These are phyloP conservation scores for Resseliella maxima DNA, from an alignment of 2,888 invertebrate genomes.

Conservation along the genomic window DNA sequence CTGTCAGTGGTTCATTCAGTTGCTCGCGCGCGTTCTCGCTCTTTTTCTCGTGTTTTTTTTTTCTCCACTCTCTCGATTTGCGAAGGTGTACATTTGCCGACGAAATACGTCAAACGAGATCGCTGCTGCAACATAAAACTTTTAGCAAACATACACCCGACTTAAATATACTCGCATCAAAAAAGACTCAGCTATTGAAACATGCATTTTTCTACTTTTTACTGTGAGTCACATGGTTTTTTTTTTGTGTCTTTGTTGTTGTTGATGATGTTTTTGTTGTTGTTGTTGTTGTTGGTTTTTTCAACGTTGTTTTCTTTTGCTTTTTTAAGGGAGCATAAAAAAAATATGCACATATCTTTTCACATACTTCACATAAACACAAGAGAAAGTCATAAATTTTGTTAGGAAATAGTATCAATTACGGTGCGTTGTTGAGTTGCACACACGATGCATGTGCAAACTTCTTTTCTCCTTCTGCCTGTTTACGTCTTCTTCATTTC, in stretches of 20 bases:
- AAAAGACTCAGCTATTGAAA: background rate
- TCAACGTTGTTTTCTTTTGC: background rate
- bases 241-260: background rate
- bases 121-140: background rate
- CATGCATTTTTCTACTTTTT: slow-evolving; percentile 25
- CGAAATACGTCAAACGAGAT: slow-evolving; percentile 10
- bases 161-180: slow-evolving; percentile 20
- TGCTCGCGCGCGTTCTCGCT: background rate
- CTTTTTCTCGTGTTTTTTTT: too few species aligned
- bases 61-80: too few species aligned
- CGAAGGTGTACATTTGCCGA: background rate
- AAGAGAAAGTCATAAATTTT: slow-evolving; percentile 34
- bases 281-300: too few species aligned
- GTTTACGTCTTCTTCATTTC: background rate
- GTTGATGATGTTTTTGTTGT: too few species aligned
- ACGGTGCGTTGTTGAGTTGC: background rate
- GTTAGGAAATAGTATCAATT: slow-evolving; percentile 33
- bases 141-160: slow-evolving; percentile 18
- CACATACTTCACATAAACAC: slow-evolving; percentile 28
- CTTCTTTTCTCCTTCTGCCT: background rate
- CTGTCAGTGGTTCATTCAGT: background rate
- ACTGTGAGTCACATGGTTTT: background rate
- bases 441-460: background rate
- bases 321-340: background rate
- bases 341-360: slow-evolving; percentile 9